Conservation (phyloP, 2,888 invertebrate genomes). For the Doris montereyensis region DNA sequence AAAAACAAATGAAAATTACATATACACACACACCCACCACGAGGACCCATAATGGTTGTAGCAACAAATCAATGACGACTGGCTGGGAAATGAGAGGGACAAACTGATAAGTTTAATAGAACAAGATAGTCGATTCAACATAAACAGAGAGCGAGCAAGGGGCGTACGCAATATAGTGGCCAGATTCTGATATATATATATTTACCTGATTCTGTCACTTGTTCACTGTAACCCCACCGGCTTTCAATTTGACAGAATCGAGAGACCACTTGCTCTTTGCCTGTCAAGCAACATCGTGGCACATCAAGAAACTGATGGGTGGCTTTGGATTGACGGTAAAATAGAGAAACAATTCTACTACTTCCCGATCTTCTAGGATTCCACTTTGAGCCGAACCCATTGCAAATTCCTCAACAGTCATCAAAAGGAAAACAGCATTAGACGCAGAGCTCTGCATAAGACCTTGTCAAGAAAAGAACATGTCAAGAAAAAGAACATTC, state of each 20-base stretch:
- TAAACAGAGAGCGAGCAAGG: too few species aligned
- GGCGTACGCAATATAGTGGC: not conserved
- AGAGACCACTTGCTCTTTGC: slow-evolving; percentile 83
- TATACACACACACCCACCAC: too few species aligned
- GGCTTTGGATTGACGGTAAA: slow-evolving; percentile 83
- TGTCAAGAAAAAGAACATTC: too few species aligned
- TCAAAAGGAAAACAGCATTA: slow-evolving; percentile 86
- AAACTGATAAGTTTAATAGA: too few species aligned
- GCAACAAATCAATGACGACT: too few species aligned
- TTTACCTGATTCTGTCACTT: slow-evolving; percentile 83
- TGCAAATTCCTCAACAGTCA: slow-evolving; percentile 90
- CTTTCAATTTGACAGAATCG: slow-evolving; percentile 85
- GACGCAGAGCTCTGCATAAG: slow-evolving; percentile 81
- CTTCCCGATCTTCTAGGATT: slow-evolving; percentile 83
- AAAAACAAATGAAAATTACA: too few species aligned
- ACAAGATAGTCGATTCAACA: too few species aligned
- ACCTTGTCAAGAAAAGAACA: too few species aligned
- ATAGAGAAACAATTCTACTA: slow-evolving; percentile 77
- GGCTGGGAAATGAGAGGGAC: too few species aligned
- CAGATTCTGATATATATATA: slow-evolving; percentile 7
- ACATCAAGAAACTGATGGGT: slow-evolving; percentile 79
- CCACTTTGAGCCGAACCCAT: slow-evolving; percentile 78
- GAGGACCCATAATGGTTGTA: too few species aligned
- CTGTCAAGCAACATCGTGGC: slow-evolving; percentile 84
- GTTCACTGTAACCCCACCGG: slow-evolving; percentile 90